Evolutionary conservation across 35 echinoderm and acorn worm species (phyloP), one percentile per base, ranked within the genome.

Genomic region (Eucidaris tribuloides): DNA sequence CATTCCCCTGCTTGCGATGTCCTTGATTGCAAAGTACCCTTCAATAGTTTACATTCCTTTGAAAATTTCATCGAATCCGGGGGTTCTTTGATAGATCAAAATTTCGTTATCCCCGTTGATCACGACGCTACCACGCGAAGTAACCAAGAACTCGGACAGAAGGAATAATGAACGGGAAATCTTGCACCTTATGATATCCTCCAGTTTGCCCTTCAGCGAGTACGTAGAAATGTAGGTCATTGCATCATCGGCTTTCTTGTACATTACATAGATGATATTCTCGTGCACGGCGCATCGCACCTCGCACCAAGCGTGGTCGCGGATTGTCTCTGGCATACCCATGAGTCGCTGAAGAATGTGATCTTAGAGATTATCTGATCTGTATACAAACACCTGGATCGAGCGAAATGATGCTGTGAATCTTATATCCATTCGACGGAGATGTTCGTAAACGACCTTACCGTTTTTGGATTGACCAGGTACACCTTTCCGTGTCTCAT

Each of bases 101-200:
- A 74, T 74, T 22, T 74, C 68, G 25, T 74, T 44, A 20, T 74
- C 68, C 24, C 68, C 68, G 68, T 74, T 74, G 68, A 74, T 74
- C 35, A 40, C 68, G 14, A 74, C 20, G 2, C 24, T 74, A 0
- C 41, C 68, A 3, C 35, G 44, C 24, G 68, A 74, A 14, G 68
- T 74, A 14, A 74, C 68, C 11, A 74, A 24, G 68, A 74, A 74
- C n/a, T 74, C 68, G 37, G 68, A 74, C 18, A 74, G 36, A 14
- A 74, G 68, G 68, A 74, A 74, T 22, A 9, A 42, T 22, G 68
- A 74, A n/a, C 48, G 48, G 9, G 48, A 52, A 17, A 74, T 74
- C 68, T 74, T 74, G 68, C 68, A 74, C 24, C 68, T 33, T 13
- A 74, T 36, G 68, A 74, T 44, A n/a, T 35, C 41, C 41, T 74